Base-by-base conservation (phyloP, 2,888 invertebrate species). In the Oscheius sp. region DNA sequence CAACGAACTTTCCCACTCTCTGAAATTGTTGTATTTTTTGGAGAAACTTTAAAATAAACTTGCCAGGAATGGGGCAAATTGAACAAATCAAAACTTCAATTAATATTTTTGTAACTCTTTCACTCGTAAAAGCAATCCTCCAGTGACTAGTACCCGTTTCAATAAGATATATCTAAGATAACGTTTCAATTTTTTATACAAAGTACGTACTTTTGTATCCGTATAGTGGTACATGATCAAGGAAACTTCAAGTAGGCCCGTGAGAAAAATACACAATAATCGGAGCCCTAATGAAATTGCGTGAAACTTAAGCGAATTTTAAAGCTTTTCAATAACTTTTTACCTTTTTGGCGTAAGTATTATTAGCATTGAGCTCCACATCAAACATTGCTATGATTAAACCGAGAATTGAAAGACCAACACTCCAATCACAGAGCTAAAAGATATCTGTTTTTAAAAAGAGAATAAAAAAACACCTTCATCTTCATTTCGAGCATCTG, bases 131-230 rank as follows among this genome's bases (percentile, higher is more conserved):
- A 87, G 96, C 96, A 90, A 98, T 96, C 88, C 96, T 91, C 96
- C 97, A 97, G 90, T 97, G 96, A 89, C 97, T 96, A 81, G 96
- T 96, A 90, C 97, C 97, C 91, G 98, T 98, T 91, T 98, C 97
- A 90, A 97, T 95, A 92, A 97, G 95, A 91, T 97, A 96, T 90
- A 98, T 92, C 96, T 98, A 91, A 50, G 91, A 69, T 33, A n/a
- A n/a, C 2, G 2, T n/a, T 34, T 27, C 45, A 27, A 20, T 17
- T 42, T 29, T 25, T 0, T 10, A 12, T 5, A 57, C 42, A 5
- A 3, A 12, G 15, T 61, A 12, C 23, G 27, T 90, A 97, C 97
- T 94, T 96, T 96, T 90, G 96, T 95, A 93, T 98, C 98, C 91
- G 96, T 92, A 89, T 95, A 95, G 90, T 98, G 97, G 91, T 98